Evolutionary conservation across 2,797 vertebrate genomes (phyloP), one percentile per base, ranked within the genome.

Genomic region (Liasis olivaceus): DNA sequence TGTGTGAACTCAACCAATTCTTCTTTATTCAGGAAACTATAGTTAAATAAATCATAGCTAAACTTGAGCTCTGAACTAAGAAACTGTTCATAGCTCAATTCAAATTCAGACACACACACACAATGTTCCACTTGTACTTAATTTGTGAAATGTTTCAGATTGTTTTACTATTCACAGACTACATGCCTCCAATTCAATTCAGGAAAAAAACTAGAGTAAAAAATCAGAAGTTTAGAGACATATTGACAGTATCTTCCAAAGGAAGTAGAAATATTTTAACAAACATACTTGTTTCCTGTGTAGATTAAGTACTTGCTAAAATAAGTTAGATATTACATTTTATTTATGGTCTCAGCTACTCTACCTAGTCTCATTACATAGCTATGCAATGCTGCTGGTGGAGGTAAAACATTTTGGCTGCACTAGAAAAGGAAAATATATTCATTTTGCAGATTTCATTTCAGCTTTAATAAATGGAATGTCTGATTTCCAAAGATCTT

Each of bases 301-400:
- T 56, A 56, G 85, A 54, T 64, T 90, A 87, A 90, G 47, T 59
- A 93, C 69, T 69, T 88, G 69, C 85, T 64, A 58, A 64, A 92
- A 93, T 69, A 88, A 89, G 17, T 89, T 88, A 93, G 47, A 62
- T 6, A 42, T 63, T 24, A 90, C 15, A 51, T 36, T 87, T 81
- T 81, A 64, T 93, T 58, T 63, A 31, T 63, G 47, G 47, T 63
- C 51, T 63, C 42, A 22, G 85, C 28, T 54, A 60, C 86, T 86
- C 13, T 90, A 63, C 4, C 22, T 85, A 28, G 42, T 36, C 60
- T 84, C 11, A 17, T 63, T 60, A 86, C 86, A 22, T 31, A 60
- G 88, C 28, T 87, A 60, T 58, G 72, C n/a, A 81, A 90, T 54
- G 89, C 11, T 81, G 92, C 47, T 86, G 87, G 22, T 69, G 17